phyloP scores from a whole-genome alignment of 2,888 invertebrate species.

The Pseudeuparius sepicola region DNA sequence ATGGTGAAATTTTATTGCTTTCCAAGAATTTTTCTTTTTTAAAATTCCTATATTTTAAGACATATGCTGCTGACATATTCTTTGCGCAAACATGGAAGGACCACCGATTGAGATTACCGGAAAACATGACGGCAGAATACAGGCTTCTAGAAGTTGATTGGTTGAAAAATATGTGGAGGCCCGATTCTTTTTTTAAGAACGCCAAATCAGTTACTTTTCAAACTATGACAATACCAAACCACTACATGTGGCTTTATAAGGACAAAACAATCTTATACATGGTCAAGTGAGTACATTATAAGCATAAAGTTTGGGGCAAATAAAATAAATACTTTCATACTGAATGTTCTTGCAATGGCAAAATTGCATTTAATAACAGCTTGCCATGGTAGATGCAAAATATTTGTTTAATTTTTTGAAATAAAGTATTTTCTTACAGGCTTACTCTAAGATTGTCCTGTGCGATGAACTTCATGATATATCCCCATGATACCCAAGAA shows the following conservation, averaged over 20 bases:
- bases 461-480: conserved; percentile 90
- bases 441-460: conserved; percentile 79
- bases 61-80: conserved; percentile 85
- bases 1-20: conserved; percentile 72
- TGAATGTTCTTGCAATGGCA: too few relatives aligned
- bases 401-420: background rate
- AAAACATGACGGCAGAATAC: conserved; percentile 89
- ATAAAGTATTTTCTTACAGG: conserved; percentile 36
- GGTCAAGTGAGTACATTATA: conserved; percentile 56
- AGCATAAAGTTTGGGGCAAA: too few relatives aligned
- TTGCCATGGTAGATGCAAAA: background rate
- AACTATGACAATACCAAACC: conserved; percentile 91
- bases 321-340: too few relatives aligned
- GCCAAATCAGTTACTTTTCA: conserved; percentile 89
- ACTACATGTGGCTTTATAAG: conserved; percentile 85
- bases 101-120: conserved; percentile 71
- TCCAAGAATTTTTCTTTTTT: too few relatives aligned
- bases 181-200: conserved; percentile 90
- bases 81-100: conserved; percentile 93
- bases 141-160: conserved; percentile 79
- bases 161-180: conserved; percentile 89
- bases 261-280: conserved; percentile 79
- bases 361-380: too few relatives aligned
- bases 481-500: conserved; percentile 90
- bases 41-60: conserved; percentile 42